These are phyloP conservation scores for Byasa hedistus DNA, from an alignment of 2,888 invertebrate species.

Conservation along the genomic window DNA sequence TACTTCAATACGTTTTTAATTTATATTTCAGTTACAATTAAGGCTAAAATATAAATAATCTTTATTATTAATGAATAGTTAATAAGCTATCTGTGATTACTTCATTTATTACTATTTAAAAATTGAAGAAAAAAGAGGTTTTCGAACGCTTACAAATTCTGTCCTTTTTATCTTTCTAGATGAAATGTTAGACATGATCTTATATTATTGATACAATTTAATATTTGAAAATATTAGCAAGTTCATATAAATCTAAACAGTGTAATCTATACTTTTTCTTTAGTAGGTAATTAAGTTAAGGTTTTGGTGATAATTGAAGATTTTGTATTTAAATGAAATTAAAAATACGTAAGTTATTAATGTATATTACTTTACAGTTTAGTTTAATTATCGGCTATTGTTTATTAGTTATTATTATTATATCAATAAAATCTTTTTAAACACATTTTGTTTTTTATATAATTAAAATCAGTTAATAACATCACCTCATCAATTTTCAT, in stretches of 20 bases:
- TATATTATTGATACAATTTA: not conserved
- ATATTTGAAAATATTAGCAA: not conserved
- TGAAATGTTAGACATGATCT: not conserved
- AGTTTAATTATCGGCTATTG: not conserved
- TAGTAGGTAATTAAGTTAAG: not conserved
- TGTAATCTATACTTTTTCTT: not conserved
- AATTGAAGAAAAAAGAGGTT: not conserved
- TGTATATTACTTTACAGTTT: not conserved
- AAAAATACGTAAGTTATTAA: not conserved
- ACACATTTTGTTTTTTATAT: not conserved
- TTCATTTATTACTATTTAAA: not conserved
- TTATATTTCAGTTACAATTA: not conserved
- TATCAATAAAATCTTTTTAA: not conserved
- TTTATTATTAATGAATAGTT: not conserved
- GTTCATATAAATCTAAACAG: not conserved
- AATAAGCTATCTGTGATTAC: constrained; percentile 3
- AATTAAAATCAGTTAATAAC: not conserved
- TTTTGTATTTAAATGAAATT: no score
- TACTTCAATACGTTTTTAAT: no score
- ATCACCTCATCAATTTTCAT: not conserved
- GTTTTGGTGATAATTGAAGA: not conserved
- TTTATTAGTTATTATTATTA: not conserved
- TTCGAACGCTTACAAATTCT: not conserved
- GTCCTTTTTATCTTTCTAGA: not conserved
- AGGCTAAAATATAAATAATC: not conserved